These are phyloP conservation scores for Trissolcus brochymenae DNA, from an alignment of 2,888 invertebrate genomes.

Conservation along the genomic window DNA sequence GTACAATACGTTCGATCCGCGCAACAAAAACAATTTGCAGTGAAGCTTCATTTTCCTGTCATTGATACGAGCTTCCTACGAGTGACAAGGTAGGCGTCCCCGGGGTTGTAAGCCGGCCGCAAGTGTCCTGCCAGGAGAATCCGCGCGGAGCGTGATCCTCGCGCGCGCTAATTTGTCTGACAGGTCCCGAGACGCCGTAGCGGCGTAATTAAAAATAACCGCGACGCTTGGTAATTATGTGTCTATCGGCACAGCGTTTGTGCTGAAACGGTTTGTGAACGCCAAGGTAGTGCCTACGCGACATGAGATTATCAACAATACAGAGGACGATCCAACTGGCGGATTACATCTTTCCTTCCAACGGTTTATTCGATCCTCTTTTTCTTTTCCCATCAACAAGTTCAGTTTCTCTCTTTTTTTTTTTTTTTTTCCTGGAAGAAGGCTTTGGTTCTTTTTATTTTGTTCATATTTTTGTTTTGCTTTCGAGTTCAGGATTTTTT, in stretches of 20 bases:
- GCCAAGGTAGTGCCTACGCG: constrained; percentile 1
- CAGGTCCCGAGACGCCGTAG: constrained; percentile 46
- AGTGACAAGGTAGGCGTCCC: constrained; percentile 47
- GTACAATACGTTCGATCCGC: constrained; percentile 44
- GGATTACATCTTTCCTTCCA: too few relatives aligned
- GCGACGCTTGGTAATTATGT: constrained; percentile 42
- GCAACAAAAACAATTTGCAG: constrained; percentile 39
- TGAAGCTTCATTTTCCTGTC: constrained; percentile 32
- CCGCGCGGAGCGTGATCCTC: constrained; percentile 6
- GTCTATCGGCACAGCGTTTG: constrained; percentile 26
- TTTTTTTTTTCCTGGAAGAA: too few relatives aligned
- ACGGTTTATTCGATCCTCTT: background rate
- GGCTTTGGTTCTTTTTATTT: too few relatives aligned
- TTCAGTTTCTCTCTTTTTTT: background rate
- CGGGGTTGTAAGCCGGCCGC: constrained; percentile 1
- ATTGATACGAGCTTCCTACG: constrained; percentile 32
- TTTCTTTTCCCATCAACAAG: background rate
- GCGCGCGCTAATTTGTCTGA: constrained; percentile 20
- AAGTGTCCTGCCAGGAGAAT: background rate
- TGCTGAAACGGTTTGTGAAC: constrained; percentile 9
- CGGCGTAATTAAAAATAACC: constrained; percentile 49
- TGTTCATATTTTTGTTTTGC: too few relatives aligned
- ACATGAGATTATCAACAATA: too few relatives aligned
- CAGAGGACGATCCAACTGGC: too few relatives aligned
- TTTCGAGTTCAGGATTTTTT: too few relatives aligned